Conservation (phyloP, 2,797 vertebrate genomes). For the Pseudomugil gertrudae region DNA sequence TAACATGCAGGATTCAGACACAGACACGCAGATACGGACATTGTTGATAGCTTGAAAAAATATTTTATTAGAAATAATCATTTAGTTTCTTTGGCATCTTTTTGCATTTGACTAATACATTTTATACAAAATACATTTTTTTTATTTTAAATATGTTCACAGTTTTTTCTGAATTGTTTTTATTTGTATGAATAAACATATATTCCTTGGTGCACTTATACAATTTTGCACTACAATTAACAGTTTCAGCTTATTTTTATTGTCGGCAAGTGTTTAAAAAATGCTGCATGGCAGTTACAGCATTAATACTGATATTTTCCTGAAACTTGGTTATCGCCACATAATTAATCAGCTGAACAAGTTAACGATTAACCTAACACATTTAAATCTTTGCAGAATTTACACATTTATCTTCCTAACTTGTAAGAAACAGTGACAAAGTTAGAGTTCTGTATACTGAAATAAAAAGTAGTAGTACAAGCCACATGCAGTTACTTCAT, state of each 20-base stretch:
- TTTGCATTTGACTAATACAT: not conserved
- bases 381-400: not conserved
- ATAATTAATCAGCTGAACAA: not conserved
- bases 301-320: not conserved
- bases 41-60: not conserved
- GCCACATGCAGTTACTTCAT: not conserved
- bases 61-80: not conserved
- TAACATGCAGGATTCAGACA: not conserved
- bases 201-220: not conserved
- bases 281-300: not conserved
- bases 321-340: not conserved
- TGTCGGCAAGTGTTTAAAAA: not conserved
- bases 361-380: not conserved
- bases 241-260: not conserved
- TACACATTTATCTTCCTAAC: not conserved
- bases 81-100: not conserved
- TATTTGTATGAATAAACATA: not conserved
- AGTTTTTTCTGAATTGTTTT: not conserved
- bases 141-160: not conserved
- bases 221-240: not conserved
- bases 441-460: not conserved
- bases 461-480: not conserved
- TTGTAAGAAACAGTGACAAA: not conserved
- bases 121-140: not conserved
- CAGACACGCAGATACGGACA: not conserved